A percentile compares a stretch with the other conserved stretches of the same genome.
phyloP scores from a whole-genome alignment of 1,140 invertebrate species.

The Heliconius himera region DNA sequence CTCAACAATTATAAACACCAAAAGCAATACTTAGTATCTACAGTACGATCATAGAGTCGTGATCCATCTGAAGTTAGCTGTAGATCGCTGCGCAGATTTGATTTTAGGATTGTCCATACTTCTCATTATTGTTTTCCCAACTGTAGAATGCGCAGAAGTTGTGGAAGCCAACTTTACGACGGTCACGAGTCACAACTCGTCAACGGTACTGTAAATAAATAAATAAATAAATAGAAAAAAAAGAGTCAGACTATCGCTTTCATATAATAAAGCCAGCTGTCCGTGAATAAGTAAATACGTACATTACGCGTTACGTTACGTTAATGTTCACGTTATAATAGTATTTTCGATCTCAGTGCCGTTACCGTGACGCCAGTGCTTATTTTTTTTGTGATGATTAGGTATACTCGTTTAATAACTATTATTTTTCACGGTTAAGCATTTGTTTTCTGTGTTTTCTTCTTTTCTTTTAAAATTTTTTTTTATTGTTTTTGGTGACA shows the following conservation, averaged over 20 bases:
- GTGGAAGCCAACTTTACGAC: too few species aligned
- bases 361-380: conserved; percentile 32
- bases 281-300: conserved; percentile 40
- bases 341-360: conserved; percentile 33
- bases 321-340: conserved; percentile 24
- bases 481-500: too few species aligned
- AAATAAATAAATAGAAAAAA: conserved; percentile 28
- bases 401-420: not conserved
- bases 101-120: too few species aligned
- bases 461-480: too few species aligned
- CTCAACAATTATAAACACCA: too few species aligned
- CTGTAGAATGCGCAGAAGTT: too few species aligned
- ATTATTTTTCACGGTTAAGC: not conserved
- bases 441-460: not conserved
- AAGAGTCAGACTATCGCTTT: conserved; percentile 37
- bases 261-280: conserved; percentile 30
- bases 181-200: too few species aligned
- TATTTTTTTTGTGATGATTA: conserved; percentile 15
- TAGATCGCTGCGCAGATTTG: too few species aligned
- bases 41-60: too few species aligned
- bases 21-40: too few species aligned
- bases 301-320: conserved; percentile 8
- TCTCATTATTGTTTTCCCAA: too few species aligned
- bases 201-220: not conserved
- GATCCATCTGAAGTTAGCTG: too few species aligned